Evolutionary conservation across 2,113 vertebrate species (phyloP).

Genomic region (Chionodraco myersi): DNA sequence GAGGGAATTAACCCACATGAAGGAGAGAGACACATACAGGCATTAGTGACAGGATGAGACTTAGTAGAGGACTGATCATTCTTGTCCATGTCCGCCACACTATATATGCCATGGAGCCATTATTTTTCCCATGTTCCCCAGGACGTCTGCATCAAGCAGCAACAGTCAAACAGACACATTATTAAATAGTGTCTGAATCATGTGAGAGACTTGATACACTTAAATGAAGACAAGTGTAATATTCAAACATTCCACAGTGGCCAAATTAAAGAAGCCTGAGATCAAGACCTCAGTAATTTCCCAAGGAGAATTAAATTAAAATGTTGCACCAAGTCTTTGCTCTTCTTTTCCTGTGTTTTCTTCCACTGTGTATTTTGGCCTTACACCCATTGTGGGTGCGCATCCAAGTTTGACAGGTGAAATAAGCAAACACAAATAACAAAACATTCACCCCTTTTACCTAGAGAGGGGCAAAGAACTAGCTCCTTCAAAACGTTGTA

Average conservation of each 20-base stretch:
- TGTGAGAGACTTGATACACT: slow-evolving; percentile 3
- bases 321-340: background rate
- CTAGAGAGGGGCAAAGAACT: background rate
- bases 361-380: background rate
- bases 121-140: slow-evolving; percentile 39
- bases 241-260: background rate
- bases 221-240: background rate
- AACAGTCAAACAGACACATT: slow-evolving; percentile 46
- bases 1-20: slow-evolving; percentile 81
- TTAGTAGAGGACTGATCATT: slow-evolving; percentile 69
- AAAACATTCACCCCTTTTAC: slow-evolving; percentile 3
- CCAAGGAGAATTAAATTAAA: background rate
- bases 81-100: slow-evolving; percentile 58
- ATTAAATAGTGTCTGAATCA: background rate
- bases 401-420: slow-evolving; percentile 12
- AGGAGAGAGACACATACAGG: slow-evolving; percentile 84
- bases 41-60: slow-evolving; percentile 81
- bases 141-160: slow-evolving; percentile 59
- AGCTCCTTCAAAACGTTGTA: background rate
- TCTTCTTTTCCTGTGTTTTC: background rate
- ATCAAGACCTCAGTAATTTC: slow-evolving; percentile 35
- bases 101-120: slow-evolving; percentile 40
- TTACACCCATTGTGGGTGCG: background rate
- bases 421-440: background rate
- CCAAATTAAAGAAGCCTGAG: slow-evolving; percentile 11